Evolutionary conservation across 2,797 vertebrate species (phyloP).

Genomic region (Cossypha heuglini): DNA sequence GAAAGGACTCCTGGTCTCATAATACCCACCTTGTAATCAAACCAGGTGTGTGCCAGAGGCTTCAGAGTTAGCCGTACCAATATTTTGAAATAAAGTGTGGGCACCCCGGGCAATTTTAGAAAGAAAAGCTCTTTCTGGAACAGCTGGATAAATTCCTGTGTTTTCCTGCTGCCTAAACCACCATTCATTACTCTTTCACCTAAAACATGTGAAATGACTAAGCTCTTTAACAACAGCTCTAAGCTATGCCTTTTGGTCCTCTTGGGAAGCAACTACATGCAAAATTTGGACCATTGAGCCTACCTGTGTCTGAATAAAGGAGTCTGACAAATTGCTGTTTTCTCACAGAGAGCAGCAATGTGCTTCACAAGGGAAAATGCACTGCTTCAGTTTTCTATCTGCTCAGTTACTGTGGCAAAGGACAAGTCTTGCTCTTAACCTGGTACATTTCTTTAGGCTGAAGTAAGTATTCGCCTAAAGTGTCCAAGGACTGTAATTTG

Average conservation of each 20-base stretch:
- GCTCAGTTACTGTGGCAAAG: not conserved
- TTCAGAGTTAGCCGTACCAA: not conserved
- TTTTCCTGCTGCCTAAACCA: not conserved
- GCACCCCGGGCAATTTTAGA: not conserved
- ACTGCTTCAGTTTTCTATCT: not conserved
- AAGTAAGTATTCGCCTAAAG: not conserved
- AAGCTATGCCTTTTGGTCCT: not conserved
- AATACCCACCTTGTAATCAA: not conserved
- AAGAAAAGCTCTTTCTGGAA: slow-evolving; percentile 4
- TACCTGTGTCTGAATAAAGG: not conserved
- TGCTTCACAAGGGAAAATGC: not conserved
- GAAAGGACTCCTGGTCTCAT: not conserved
- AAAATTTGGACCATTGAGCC: not conserved
- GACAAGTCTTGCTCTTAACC: not conserved
- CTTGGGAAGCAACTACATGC: not conserved
- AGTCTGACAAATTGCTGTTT: not conserved
- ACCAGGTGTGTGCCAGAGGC: not conserved
- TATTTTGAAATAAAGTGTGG: slow-evolving; percentile 31
- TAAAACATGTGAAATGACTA: not conserved
- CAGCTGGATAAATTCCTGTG: not conserved
- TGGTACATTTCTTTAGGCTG: not conserved
- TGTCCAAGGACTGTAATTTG: not conserved
- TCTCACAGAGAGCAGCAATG: not conserved
- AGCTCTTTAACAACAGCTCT: not conserved
- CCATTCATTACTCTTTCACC: not conserved